Percentiles rank a stretch among this genome's conserved stretches.
These are phyloP conservation scores for Zosterops hypoxanthus DNA, from an alignment of 2,113 vertebrate species.

Conservation along the genomic window DNA sequence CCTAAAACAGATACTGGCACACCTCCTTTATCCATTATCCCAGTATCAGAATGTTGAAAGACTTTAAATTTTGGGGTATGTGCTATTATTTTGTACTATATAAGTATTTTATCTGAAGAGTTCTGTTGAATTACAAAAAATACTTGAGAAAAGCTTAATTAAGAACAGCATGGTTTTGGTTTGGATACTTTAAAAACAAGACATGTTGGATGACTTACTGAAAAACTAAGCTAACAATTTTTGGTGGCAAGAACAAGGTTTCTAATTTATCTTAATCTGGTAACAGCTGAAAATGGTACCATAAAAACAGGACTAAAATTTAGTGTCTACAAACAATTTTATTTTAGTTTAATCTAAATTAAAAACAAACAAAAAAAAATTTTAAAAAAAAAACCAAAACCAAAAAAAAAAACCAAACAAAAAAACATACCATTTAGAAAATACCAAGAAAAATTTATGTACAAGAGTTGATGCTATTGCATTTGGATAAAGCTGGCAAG, in stretches of 20 bases:
- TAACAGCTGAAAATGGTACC: slow-evolving; percentile 72
- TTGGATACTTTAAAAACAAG: not conserved
- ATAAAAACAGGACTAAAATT: slow-evolving; percentile 86
- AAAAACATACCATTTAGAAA: slow-evolving; percentile 91
- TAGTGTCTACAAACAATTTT: slow-evolving; percentile 83
- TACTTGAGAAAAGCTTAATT: not conserved
- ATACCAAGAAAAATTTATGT: slow-evolving; percentile 94
- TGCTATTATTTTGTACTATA: not conserved
- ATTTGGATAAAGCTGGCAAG: slow-evolving; percentile 93
- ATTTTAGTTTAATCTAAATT: slow-evolving; percentile 80
- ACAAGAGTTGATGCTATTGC: slow-evolving; percentile 90
- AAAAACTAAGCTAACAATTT: not conserved
- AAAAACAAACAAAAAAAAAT: slow-evolving; percentile 4
- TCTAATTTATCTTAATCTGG: slow-evolving; percentile 46
- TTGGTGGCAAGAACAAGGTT: not conserved
- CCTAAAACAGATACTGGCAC: not conserved
- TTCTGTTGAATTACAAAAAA: not conserved
- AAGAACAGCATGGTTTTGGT: not conserved
- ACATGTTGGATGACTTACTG: not conserved
- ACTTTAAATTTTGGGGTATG: not conserved
- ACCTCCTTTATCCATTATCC: not conserved
- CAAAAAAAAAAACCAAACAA: not conserved
- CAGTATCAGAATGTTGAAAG: not conserved
- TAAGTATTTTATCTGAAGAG: not conserved
- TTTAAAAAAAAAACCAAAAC: not conserved